Conservation (phyloP, 2,888 invertebrate genomes). For the Cryptus viduatorius region DNA sequence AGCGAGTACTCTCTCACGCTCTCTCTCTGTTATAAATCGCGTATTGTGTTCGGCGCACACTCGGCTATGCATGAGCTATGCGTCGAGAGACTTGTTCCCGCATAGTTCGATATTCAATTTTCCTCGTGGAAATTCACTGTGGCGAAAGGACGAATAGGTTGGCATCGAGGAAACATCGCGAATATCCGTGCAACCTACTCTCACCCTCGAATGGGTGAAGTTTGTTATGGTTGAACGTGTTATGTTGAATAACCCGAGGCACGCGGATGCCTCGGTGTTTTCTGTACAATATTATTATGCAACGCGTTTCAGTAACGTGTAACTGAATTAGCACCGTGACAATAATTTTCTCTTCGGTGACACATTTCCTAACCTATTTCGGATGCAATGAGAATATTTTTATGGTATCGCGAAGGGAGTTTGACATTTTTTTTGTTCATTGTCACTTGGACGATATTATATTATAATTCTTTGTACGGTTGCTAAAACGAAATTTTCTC, state of each 20-base stretch:
- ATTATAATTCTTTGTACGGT: too few species aligned
- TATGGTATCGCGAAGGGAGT: too few species aligned
- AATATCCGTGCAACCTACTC: not conserved
- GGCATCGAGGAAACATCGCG: constrained; percentile 10
- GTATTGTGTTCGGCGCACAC: not conserved
- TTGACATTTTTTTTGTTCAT: too few species aligned
- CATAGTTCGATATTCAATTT: constrained; percentile 24
- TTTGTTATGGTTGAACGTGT: not conserved
- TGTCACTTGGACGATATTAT: too few species aligned
- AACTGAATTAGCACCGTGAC: not conserved
- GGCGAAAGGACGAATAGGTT: not conserved
- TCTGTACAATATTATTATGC: not conserved
- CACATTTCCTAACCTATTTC: not conserved
- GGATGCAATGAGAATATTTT: too few species aligned
- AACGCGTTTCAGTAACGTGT: not conserved
- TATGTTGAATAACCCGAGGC: not conserved
- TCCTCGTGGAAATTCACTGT: constrained; percentile 23
- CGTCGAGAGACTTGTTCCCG: not conserved
- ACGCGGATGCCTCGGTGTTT: not conserved
- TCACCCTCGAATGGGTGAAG: not conserved
- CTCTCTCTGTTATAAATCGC: not conserved
- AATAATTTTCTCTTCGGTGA: not conserved
- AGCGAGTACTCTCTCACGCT: too few species aligned
- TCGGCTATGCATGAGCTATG: not conserved
- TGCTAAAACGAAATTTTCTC: too few species aligned